Conservation (phyloP, 2,113 vertebrate genomes). For the Otolemur garnettii region DNA sequence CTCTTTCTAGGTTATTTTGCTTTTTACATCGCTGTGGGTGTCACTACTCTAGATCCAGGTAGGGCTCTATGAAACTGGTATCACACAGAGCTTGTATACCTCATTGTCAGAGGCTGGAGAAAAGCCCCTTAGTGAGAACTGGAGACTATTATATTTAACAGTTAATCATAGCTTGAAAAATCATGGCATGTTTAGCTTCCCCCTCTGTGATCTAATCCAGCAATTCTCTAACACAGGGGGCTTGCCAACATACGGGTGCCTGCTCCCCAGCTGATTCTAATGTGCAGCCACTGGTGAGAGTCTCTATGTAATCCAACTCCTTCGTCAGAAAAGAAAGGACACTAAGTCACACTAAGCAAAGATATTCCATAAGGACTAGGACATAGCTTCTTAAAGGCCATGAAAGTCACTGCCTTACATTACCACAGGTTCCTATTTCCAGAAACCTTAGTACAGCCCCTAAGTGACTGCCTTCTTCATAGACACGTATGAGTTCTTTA, state of each 20-base stretch:
- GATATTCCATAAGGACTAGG: not conserved
- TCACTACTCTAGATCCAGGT: not conserved
- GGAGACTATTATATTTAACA: not conserved
- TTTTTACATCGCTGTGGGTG: not conserved
- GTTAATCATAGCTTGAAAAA: not conserved
- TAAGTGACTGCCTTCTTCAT: not conserved
- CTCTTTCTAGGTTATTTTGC: not conserved
- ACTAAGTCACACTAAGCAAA: not conserved
- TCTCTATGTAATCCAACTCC: not conserved
- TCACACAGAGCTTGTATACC: not conserved
- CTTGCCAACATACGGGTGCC: fast-evolving
- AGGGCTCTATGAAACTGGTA: not conserved
- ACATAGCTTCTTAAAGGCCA: not conserved
- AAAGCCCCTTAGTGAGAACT: not conserved
- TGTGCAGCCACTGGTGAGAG: not conserved
- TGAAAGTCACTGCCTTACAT: not conserved
- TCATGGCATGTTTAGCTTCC: not conserved
- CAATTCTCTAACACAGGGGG: not conserved
- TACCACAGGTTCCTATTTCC: not conserved
- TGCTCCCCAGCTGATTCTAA: not conserved
- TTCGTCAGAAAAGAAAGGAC: not conserved
- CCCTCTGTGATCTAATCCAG: not conserved
- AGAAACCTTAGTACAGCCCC: not conserved
- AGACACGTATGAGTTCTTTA: not conserved
- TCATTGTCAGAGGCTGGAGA: not conserved